phyloP scores from a whole-genome alignment of 2,113 vertebrate genomes.

The Dermatemys mawii region DNA sequence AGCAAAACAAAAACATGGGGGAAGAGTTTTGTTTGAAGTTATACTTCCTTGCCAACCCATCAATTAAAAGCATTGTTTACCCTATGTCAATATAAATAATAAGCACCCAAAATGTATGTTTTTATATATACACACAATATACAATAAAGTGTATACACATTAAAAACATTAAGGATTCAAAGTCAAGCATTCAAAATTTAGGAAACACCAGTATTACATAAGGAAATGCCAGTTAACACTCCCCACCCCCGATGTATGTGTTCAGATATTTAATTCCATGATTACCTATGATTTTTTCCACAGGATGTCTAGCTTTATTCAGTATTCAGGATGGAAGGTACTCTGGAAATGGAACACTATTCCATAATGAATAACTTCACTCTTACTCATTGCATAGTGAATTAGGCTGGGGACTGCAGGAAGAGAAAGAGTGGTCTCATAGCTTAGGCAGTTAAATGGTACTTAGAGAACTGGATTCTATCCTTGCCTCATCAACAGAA shows the following conservation, averaged over 20 bases:
- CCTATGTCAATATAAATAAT: neutral
- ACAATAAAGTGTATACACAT: neutral
- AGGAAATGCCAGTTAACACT: neutral
- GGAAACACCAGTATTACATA: neutral
- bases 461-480: neutral
- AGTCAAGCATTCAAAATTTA: neutral
- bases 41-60: neutral
- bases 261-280: constrained; percentile 42
- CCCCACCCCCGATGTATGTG: neutral
- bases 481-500: neutral
- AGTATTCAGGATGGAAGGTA: constrained; percentile 29
- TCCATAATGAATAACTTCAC: constrained; percentile 62
- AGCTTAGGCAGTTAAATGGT: neutral
- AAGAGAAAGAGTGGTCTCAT: constrained; percentile 3
- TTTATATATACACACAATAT: accelerated
- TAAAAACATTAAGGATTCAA: neutral
- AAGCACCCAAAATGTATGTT: neutral
- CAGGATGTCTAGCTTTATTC: accelerated
- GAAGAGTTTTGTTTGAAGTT: neutral
- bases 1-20: neutral
- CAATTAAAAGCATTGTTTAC: neutral
- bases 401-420: constrained; percentile 60
- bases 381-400: neutral
- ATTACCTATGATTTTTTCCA: constrained; percentile 10
- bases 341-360: constrained; percentile 62